Conservation (phyloP, 2,113 vertebrate species). For the Malurus melanocephalus region DNA sequence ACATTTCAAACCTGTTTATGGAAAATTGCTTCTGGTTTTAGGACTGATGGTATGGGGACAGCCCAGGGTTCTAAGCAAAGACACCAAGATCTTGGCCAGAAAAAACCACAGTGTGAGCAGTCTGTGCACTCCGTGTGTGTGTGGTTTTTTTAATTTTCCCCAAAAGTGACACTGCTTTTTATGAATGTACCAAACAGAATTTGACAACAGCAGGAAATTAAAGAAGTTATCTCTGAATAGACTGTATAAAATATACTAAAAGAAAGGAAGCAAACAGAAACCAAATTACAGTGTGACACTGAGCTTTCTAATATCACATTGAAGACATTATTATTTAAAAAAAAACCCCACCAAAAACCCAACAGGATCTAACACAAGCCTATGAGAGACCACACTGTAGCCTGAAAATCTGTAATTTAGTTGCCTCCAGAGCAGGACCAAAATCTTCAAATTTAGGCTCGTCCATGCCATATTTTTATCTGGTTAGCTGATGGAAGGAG, state of each 20-base stretch:
- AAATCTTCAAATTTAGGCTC: neutral
- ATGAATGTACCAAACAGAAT: neutral
- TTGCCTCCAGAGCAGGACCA: neutral
- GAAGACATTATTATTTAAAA: neutral
- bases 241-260: conserved; percentile 14
- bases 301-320: neutral
- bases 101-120: neutral
- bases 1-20: neutral
- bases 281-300: neutral
- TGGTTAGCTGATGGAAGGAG: accelerated
- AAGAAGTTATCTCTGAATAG: conserved; percentile 26
- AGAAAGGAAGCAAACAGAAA: neutral
- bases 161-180: neutral
- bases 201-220: conserved; percentile 53
- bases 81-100: neutral
- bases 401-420: neutral
- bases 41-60: neutral
- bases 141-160: neutral
- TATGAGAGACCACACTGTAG: neutral
- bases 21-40: neutral
- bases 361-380: accelerated
- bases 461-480: neutral
- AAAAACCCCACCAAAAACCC: neutral
- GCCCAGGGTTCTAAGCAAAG: neutral
- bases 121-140: neutral